Evolutionary conservation across 2,113 vertebrate genomes (phyloP).

Genomic region (Chionomys nivalis): DNA sequence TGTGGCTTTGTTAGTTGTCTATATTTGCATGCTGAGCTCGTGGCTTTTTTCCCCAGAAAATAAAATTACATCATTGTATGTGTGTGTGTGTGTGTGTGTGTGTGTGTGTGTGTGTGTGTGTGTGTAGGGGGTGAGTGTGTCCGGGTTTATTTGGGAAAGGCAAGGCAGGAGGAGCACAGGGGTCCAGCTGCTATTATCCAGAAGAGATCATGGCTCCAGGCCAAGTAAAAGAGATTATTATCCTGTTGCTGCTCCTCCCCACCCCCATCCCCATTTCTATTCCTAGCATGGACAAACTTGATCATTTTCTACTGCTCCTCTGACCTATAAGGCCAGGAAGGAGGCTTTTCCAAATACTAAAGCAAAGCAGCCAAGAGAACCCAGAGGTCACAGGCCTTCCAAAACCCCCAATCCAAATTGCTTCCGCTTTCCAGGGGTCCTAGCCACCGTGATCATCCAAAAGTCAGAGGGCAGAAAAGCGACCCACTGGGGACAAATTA

Average conservation of each 20-base stretch:
- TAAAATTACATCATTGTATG: slow-evolving; percentile 70
- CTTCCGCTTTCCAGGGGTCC: neutral
- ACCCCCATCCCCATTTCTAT: neutral
- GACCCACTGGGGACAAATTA: neutral
- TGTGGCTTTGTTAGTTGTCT: slow-evolving; percentile 60
- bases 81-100: neutral
- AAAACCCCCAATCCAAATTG: neutral
- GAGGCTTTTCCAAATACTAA: neutral
- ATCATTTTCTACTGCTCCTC: neutral
- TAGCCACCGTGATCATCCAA: neutral
- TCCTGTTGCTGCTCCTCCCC: neutral
- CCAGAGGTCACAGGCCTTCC: neutral
- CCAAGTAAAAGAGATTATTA: neutral
- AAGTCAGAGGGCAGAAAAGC: neutral
- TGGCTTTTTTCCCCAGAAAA: slow-evolving; percentile 68
- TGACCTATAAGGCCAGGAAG: neutral
- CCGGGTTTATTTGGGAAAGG: slow-evolving; percentile 35
- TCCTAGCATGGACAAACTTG: neutral
- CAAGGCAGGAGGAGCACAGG: slow-evolving; percentile 47
- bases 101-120: neutral
- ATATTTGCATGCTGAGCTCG: slow-evolving; percentile 79
- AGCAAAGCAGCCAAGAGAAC: neutral
- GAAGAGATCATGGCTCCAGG: neutral
- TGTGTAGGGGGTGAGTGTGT: neutral
- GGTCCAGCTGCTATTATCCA: neutral